Conservation (phyloP, 2,797 vertebrate species). For the Lagodon rhomboides region DNA sequence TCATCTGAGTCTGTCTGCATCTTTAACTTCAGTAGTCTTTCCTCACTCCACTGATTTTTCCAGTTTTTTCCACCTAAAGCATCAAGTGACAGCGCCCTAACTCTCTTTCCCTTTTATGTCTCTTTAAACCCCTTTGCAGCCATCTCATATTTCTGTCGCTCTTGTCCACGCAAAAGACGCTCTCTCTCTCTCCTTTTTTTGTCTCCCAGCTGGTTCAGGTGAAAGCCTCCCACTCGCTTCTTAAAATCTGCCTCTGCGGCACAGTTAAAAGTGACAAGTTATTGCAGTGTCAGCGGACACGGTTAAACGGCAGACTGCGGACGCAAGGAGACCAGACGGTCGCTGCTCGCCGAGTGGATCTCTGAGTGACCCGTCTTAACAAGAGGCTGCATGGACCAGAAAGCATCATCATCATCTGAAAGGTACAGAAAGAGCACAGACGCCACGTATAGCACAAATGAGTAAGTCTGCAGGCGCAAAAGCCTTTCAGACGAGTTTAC, state of each 20-base stretch:
- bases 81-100: constrained; percentile 38
- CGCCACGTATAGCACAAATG: constrained; percentile 21
- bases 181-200: constrained; percentile 15
- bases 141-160: constrained; percentile 49
- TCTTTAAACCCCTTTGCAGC: constrained; percentile 44
- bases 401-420: constrained; percentile 7
- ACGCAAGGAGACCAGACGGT: constrained; percentile 28
- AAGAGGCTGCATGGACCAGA: constrained; percentile 15
- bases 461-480: constrained; percentile 14
- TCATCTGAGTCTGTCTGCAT: constrained; percentile 4
- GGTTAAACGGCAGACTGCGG: constrained; percentile 56
- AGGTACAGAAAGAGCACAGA: constrained; percentile 28
- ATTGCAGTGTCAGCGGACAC: constrained; percentile 46
- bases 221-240: constrained; percentile 61
- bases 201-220: constrained; percentile 44
- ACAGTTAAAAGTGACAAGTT: constrained; percentile 56
- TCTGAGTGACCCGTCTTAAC: constrained; percentile 44
- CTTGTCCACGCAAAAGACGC: constrained; percentile 50
- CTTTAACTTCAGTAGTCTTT: constrained; percentile 7
- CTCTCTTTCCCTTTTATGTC: constrained; percentile 44
- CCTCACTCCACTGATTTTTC: neutral
- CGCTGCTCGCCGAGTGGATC: constrained; percentile 26
- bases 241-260: constrained; percentile 46
- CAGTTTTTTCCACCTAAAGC: constrained; percentile 33
- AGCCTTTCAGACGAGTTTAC: constrained; percentile 42